Evolutionary conservation across 2,797 vertebrate species (phyloP), one percentile per base, ranked within the genome.

Genomic region (Hoplostethus mediterraneus): DNA sequence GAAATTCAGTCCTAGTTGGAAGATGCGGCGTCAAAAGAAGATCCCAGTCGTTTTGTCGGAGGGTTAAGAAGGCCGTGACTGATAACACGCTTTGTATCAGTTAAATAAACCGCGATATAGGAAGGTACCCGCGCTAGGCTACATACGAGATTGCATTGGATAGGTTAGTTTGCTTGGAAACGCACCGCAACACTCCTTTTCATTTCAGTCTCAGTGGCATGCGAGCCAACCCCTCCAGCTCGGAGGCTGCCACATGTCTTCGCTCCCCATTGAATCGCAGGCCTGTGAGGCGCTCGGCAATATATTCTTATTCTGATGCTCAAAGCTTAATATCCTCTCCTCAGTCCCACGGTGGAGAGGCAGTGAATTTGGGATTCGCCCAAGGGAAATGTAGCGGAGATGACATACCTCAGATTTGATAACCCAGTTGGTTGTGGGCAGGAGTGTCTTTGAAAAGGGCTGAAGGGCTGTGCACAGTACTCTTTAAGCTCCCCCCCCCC

Each of bases 301-400:
- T 82, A 84, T 76, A 83, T 87, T 89, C 75, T 57, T 65, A 84
- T 85, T 86, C 81, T 82, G 74, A 84, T 60, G 83, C 84, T 87
- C 79, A 83, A 84, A 89, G 85, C 86, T 54, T 62, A 78, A 70
- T 83, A 80, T 88, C 75, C 70, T 76, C 63, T 66, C 59, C 75
- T 75, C 77, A n/a, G 62, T 58, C 55, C 51, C 77, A 33, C 81
- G 44, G 75, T 60, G 52, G 70, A 77, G 63, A 74, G 65, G 65
- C 61, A 67, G 61, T 40, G 75, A 74, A 76, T 74, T 83, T 53
- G 30, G 79, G 71, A 74, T 69, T 75, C 65, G 63, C 81, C 70
- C 79, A 21, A 17, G 77, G 69, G 83, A 88, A 85, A 82, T 84
- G 65, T 69, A 80, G 82, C n/a, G 1, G 45, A 84, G 82, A 83